phyloP scores from a whole-genome alignment of 1,140 invertebrate species.

The Anthonomus grandis region DNA sequence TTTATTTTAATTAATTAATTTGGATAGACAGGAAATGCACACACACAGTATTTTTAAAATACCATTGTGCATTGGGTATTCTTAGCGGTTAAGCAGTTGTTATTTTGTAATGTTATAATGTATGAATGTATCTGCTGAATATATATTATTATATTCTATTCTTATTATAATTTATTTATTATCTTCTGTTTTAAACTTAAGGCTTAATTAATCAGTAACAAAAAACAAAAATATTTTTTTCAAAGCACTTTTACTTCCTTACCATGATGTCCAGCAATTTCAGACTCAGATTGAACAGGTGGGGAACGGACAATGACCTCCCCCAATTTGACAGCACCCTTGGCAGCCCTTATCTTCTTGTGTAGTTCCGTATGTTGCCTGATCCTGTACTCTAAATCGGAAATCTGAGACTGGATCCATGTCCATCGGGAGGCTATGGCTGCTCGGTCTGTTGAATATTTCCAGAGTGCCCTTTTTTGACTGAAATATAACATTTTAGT shows the following conservation, averaged over 20 bases:
- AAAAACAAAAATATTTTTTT: slow-evolving; percentile 4
- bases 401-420: slow-evolving; percentile 88
- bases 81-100: no score
- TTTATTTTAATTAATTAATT: no score
- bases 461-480: slow-evolving; percentile 78
- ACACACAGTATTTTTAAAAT: no score
- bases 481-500: no score
- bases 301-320: slow-evolving; percentile 17
- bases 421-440: slow-evolving; percentile 83
- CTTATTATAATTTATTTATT: no score
- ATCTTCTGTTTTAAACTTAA: no score
- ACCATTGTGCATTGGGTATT: no score
- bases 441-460: slow-evolving; percentile 76
- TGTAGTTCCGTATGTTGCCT: slow-evolving; percentile 83
- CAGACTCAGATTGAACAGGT: slow-evolving; percentile 33
- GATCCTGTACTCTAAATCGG: slow-evolving; percentile 88
- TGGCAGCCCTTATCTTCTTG: slow-evolving; percentile 59
- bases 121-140: no score
- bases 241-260: not conserved
- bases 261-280: slow-evolving; percentile 31
- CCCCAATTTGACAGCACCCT: slow-evolving; percentile 55
- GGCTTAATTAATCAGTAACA: no score
- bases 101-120: no score
- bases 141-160: no score
- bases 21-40: no score